These are phyloP conservation scores for Scytalopus superciliaris DNA, from an alignment of 2,113 vertebrate genomes.

Conservation along the genomic window DNA sequence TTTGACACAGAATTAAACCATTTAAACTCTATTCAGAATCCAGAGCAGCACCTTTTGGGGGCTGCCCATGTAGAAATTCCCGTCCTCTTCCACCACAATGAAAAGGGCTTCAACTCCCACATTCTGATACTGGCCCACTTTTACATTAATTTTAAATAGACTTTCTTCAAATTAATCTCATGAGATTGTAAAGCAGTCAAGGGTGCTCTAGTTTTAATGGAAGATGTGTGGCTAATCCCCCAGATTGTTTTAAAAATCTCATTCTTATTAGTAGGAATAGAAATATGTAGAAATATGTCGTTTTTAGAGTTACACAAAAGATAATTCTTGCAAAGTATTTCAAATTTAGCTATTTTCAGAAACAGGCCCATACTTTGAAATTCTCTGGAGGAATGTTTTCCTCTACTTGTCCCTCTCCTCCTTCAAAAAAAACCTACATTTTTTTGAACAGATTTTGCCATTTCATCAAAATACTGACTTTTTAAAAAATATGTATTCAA, in stretches of 20 bases:
- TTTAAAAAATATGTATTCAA: not conserved
- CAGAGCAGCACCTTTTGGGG: not conserved
- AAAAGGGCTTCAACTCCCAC: not conserved
- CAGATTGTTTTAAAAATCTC: not conserved
- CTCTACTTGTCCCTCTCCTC: not conserved
- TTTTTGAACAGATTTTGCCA: not conserved
- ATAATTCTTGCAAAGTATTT: not conserved
- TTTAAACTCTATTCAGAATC: not conserved
- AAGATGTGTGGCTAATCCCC: conserved; percentile 19
- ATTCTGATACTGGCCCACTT: not conserved
- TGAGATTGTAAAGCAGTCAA: not conserved
- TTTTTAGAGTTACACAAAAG: not conserved
- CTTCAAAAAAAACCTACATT: not conserved
- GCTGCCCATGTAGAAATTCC: not conserved
- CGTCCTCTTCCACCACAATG: not conserved
- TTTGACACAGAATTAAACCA: not conserved
- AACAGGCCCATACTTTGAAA: not conserved
- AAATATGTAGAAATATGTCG: not conserved
- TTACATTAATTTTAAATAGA: not conserved
- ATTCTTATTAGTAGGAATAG: not conserved
- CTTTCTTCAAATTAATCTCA: not conserved
- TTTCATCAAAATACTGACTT: not conserved
- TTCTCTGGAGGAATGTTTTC: not conserved
- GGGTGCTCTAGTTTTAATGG: conserved; percentile 4
- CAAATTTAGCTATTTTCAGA: not conserved